These are phyloP conservation scores for Eulimnadia texana DNA, from an alignment of 1,140 invertebrate genomes.

Conservation along the genomic window DNA sequence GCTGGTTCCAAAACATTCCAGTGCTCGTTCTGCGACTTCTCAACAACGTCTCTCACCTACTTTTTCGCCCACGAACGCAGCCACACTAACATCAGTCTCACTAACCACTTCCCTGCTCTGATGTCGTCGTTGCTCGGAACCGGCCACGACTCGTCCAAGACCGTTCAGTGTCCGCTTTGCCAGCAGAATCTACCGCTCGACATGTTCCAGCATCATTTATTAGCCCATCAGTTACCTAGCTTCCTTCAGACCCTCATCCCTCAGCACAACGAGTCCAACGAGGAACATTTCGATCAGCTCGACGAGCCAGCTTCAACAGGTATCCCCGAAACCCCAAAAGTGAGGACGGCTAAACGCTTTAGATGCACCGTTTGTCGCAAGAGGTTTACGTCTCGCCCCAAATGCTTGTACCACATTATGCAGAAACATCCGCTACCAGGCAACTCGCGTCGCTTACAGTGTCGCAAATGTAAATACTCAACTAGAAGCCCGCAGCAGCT, in stretches of 20 bases:
- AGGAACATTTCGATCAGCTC: constrained; percentile 1
- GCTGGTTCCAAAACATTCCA: constrained; percentile 53
- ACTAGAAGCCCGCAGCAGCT: constrained; percentile 43
- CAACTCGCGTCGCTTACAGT: constrained; percentile 31
- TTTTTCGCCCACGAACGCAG: constrained; percentile 79
- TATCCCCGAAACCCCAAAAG: background rate
- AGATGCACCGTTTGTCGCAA: constrained; percentile 34
- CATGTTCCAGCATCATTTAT: constrained; percentile 41
- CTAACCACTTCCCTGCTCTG: background rate
- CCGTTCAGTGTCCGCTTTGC: constrained; percentile 43
- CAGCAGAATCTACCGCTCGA: constrained; percentile 38
- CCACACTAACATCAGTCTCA: constrained; percentile 36
- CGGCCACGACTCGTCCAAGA: background rate
- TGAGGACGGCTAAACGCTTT: constrained; percentile 18
- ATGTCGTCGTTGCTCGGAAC: background rate
- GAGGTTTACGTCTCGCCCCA: constrained; percentile 29
- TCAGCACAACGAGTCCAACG: constrained; percentile 3
- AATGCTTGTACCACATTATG: constrained; percentile 30
- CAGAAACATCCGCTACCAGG: constrained; percentile 24
- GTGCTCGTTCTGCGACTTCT: constrained; percentile 72
- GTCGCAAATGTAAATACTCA: constrained; percentile 48
- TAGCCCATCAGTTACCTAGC: constrained; percentile 41
- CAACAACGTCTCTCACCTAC: constrained; percentile 73
- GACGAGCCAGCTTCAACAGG: constrained; percentile 1
- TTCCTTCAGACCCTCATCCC: constrained; percentile 25